Conservation (phyloP, 2,113 vertebrate genomes). For the Dicerorhinus sumatrensis region DNA sequence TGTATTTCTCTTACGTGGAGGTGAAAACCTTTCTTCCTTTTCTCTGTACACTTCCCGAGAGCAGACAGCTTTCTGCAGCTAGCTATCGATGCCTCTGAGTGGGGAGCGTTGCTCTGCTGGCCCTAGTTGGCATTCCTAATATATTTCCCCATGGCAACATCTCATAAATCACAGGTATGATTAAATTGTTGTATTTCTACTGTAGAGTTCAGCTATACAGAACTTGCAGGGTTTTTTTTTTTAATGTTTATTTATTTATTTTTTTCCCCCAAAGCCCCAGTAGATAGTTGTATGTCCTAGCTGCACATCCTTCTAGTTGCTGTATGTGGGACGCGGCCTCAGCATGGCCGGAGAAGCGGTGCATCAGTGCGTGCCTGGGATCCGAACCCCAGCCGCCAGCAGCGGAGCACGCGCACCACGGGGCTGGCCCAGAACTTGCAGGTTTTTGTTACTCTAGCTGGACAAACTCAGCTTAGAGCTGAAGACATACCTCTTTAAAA, state of each 20-base stretch:
- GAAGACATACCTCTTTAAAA: neutral
- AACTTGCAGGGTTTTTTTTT: neutral
- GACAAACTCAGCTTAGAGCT: neutral
- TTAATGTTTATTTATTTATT: no score
- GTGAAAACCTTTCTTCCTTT: neutral
- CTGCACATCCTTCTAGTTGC: no score
- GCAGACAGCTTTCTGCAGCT: neutral
- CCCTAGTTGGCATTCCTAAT: neutral
- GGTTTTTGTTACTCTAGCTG: neutral
- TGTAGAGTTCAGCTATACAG: neutral
- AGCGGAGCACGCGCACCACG: no score
- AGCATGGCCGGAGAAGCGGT: no score
- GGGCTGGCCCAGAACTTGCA: no score
- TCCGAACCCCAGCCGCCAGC: no score
- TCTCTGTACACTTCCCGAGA: neutral
- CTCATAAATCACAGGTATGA: neutral
- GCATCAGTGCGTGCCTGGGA: no score
- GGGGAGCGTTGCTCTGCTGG: neutral
- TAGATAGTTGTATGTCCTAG: no score
- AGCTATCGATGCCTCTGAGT: neutral
- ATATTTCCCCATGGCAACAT: conserved; percentile 8
- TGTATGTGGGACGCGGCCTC: no score
- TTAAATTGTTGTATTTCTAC: neutral
- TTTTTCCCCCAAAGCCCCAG: no score
- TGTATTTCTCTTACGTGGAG: neutral